Conservation (phyloP, 2,113 vertebrate species). For the Marmota flaviventris region DNA sequence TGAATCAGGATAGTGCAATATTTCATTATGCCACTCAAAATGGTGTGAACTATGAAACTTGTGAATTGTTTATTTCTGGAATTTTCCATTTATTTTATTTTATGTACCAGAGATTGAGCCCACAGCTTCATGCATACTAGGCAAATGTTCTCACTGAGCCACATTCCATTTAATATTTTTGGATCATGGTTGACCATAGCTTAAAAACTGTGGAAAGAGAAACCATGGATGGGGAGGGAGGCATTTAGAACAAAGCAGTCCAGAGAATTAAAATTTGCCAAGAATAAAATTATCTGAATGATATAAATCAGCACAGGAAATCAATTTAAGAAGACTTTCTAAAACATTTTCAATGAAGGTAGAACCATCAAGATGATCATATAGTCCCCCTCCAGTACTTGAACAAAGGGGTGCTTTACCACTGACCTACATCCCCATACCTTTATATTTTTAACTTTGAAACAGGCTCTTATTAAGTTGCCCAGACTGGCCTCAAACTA, state of each 20-base stretch:
- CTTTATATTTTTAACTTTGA: no score
- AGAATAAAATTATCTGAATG: slow-evolving; percentile 46
- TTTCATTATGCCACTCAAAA: background rate
- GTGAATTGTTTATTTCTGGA: background rate
- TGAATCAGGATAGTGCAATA: background rate
- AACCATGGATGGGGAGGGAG: background rate
- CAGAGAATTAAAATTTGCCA: slow-evolving; percentile 36
- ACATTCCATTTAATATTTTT: background rate
- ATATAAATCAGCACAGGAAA: slow-evolving; percentile 11
- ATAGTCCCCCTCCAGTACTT: background rate
- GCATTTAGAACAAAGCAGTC: slow-evolving; percentile 7
- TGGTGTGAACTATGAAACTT: background rate
- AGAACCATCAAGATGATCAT: slow-evolving; percentile 55
- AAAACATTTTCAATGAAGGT: slow-evolving; percentile 42
- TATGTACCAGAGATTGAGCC: background rate
- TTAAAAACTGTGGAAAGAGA: background rate
- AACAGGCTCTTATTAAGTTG: no score
- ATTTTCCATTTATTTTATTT: background rate
- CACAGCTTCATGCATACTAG: background rate
- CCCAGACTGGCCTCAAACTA: no score
- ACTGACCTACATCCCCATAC: no score
- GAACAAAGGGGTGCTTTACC: no score
- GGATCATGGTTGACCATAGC: background rate
- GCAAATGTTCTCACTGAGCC: background rate
- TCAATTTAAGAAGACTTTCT: background rate